Percentiles rank a stretch among this genome's conserved stretches.
Evolutionary conservation across 2,113 vertebrate genomes (phyloP).

Genomic region (Orycteropus afer): DNA sequence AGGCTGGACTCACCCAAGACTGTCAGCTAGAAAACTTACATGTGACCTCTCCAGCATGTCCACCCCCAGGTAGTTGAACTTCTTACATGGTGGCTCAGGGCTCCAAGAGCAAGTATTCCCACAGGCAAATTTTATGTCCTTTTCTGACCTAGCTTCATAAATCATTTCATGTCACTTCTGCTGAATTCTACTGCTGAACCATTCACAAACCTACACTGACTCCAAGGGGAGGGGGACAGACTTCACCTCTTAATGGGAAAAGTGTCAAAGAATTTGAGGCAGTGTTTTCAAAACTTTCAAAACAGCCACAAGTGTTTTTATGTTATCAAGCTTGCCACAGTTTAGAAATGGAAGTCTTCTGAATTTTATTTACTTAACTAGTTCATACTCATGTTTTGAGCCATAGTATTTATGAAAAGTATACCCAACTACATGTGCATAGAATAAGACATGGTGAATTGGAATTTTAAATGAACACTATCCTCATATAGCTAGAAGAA

Average conservation of each 20-base stretch:
- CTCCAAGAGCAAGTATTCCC: neutral
- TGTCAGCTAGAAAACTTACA: neutral
- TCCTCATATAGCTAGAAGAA: conserved; percentile 18
- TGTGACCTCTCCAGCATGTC: neutral
- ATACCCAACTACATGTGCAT: neutral
- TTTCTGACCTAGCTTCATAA: neutral
- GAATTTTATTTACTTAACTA: neutral
- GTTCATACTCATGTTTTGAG: neutral
- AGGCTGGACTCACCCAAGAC: neutral
- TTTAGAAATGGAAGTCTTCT: neutral
- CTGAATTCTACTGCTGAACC: neutral
- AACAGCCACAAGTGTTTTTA: neutral
- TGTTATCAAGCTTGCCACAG: neutral
- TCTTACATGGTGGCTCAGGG: neutral
- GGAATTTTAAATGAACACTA: conserved; percentile 60
- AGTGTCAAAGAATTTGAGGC: neutral
- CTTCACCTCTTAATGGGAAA: neutral
- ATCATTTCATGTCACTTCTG: neutral
- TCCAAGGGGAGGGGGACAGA: neutral
- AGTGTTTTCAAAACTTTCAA: neutral
- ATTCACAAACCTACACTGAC: neutral
- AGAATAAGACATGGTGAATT: neutral
- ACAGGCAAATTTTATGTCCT: neutral
- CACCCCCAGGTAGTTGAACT: neutral
- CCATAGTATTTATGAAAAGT: neutral